A percentile compares a stretch with the other conserved stretches of the same genome.
These are phyloP conservation scores for Chalcis sispes DNA, from an alignment of 2,888 invertebrate genomes.

Conservation along the genomic window DNA sequence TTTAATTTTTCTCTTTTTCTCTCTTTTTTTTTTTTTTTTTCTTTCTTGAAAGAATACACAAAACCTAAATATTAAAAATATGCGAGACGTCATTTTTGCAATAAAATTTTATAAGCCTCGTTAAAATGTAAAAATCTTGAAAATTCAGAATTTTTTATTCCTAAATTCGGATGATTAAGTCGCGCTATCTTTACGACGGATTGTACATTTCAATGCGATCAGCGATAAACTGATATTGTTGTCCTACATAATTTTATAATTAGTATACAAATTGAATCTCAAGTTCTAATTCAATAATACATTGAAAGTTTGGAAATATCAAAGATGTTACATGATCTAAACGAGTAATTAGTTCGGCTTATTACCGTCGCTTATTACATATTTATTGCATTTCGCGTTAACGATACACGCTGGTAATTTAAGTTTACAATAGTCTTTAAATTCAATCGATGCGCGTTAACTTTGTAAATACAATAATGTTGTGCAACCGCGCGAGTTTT, in stretches of 20 bases:
- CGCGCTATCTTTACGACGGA: slow-evolving; percentile 27
- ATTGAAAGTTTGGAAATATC: slow-evolving; percentile 35
- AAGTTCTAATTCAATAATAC: slow-evolving; percentile 7
- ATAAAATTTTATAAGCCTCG: no score
- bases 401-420: no score
- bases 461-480: no score
- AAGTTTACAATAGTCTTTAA: not conserved
- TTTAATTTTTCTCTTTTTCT: no score
- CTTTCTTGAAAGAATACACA: no score
- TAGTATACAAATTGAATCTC: slow-evolving; percentile 15
- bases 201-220: slow-evolving; percentile 41
- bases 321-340: slow-evolving; percentile 17
- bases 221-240: slow-evolving; percentile 19
- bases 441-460: no score
- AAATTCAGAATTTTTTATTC: slow-evolving; percentile 11
- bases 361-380: slow-evolving; percentile 8
- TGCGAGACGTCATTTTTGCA: no score
- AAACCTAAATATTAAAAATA: no score
- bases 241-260: not conserved
- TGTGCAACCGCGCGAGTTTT: not conserved
- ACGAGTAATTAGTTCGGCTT: no score
- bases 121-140: no score
- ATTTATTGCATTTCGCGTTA: not conserved
- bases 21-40: no score
- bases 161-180: not conserved